Evolutionary conservation across 2,113 vertebrate species (phyloP).

Genomic region (Proterorhinus semilunaris): DNA sequence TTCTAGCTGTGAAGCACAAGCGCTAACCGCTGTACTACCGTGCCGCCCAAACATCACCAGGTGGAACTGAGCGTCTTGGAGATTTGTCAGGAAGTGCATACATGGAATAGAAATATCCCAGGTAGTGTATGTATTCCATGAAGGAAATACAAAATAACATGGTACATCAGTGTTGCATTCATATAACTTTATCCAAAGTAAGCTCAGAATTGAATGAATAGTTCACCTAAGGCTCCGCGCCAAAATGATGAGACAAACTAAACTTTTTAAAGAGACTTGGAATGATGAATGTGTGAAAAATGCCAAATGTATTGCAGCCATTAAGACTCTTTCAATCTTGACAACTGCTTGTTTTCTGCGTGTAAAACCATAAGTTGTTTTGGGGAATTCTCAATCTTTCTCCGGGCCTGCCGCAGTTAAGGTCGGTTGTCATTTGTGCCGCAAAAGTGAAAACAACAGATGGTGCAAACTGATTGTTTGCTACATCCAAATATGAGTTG

Average conservation of each 20-base stretch:
- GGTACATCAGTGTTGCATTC: not conserved
- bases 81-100: too few relatives aligned
- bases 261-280: not conserved
- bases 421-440: not conserved
- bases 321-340: conserved; percentile 5
- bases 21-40: too few relatives aligned
- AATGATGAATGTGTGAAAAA: conserved; percentile 2
- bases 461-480: conserved; percentile 1
- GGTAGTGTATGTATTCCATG: too few relatives aligned
- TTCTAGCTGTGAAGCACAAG: too few relatives aligned
- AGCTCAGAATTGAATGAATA: not conserved
- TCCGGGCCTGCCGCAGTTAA: not conserved
- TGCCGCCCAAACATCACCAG: too few relatives aligned
- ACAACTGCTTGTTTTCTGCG: conserved; percentile 2
- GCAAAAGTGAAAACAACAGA: conserved; percentile 3
- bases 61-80: too few relatives aligned
- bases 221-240: not conserved
- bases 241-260: not conserved
- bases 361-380: conserved; percentile 2
- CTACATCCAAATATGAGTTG: conserved; percentile 2
- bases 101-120: too few relatives aligned
- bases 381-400: conserved; percentile 8
- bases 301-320: not conserved
- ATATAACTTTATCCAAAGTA: not conserved
- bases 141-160: too few relatives aligned